Percentiles rank a stretch among this genome's conserved stretches.
Evolutionary conservation across 2,797 vertebrate genomes (phyloP).

Genomic region (Melanotaenia pygmaea): DNA sequence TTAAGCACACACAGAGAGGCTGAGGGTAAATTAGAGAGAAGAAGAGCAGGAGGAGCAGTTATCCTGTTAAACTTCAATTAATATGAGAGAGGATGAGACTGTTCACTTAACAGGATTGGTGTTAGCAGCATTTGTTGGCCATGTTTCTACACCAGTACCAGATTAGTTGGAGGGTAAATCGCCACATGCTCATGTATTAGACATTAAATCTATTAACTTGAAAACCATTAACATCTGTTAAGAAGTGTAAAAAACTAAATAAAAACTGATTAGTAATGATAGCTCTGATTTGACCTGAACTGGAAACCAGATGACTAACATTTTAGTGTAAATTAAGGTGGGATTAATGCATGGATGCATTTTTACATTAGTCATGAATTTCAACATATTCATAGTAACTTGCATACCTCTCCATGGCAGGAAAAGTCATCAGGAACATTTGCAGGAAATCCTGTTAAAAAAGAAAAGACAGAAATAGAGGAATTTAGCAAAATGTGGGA

Average conservation of each 20-base stretch:
- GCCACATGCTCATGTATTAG: constrained; percentile 40
- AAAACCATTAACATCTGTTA: constrained; percentile 19
- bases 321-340: constrained; percentile 27
- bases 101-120: constrained; percentile 67
- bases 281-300: constrained; percentile 25
- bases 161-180: constrained; percentile 38
- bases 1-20: constrained; percentile 56
- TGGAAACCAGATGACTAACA: constrained; percentile 23
- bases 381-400: constrained; percentile 44
- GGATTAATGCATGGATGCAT: constrained; percentile 29
- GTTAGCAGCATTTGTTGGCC: constrained; percentile 53
- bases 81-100: constrained; percentile 69
- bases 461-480: constrained; percentile 39
- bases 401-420: constrained; percentile 88
- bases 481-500: constrained; percentile 49
- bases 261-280: constrained; percentile 37
- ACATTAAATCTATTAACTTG: constrained; percentile 38
- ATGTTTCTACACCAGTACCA: constrained; percentile 52
- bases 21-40: constrained; percentile 74
- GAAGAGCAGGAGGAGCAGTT: constrained; percentile 75
- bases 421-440: constrained; percentile 89
- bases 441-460: constrained; percentile 90
- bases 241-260: background rate
- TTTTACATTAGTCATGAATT: constrained; percentile 67
- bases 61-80: constrained; percentile 80